Evolutionary conservation across 2,113 vertebrate genomes (phyloP).

Genomic region (Romanogobio albipinnatus): DNA sequence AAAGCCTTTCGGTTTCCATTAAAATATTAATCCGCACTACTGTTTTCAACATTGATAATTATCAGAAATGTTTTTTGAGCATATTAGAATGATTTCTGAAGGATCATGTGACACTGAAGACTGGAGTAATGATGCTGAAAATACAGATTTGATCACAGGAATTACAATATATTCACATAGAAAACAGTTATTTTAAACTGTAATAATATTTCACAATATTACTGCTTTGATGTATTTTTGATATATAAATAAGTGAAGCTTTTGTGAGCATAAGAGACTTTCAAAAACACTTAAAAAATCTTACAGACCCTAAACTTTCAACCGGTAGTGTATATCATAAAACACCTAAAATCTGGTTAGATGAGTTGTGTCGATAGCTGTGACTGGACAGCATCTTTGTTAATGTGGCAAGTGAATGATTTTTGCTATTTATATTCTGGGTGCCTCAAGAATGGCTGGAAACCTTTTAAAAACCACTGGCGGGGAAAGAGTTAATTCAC

Average conservation of each 20-base stretch:
- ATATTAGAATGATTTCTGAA: neutral
- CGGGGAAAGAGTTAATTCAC: too few relatives aligned
- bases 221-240: neutral
- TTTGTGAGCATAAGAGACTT: too few relatives aligned
- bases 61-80: neutral
- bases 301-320: too few relatives aligned
- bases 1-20: neutral
- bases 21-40: neutral
- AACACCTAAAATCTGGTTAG: neutral
- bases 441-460: too few relatives aligned
- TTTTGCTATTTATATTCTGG: neutral
- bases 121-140: neutral
- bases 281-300: neutral
- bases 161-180: neutral
- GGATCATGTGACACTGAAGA: neutral
- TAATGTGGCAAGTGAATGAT: neutral
- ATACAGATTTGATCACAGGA: neutral
- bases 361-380: neutral
- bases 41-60: neutral
- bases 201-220: neutral
- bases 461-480: too few relatives aligned
- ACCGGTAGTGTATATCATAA: neutral
- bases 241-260: too few relatives aligned
- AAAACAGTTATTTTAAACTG: too few relatives aligned
- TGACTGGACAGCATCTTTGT: neutral